phyloP scores from a whole-genome alignment of 2,888 invertebrate species.

The Atherix ibis region DNA sequence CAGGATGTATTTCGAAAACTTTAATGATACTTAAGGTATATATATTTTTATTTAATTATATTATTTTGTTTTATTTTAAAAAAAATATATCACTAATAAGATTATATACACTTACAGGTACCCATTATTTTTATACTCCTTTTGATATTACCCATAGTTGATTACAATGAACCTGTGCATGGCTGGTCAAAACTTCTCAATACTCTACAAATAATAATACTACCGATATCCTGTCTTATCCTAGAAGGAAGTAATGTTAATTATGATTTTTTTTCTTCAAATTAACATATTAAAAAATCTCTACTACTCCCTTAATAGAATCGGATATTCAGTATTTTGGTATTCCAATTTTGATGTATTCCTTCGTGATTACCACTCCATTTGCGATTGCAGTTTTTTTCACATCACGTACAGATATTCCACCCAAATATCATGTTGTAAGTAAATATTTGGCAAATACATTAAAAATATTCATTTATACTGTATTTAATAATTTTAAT shows the following conservation, averaged over 20 bases:
- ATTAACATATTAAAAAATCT: too few relatives aligned
- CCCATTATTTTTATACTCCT: constrained; percentile 37
- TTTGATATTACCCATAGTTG: constrained; percentile 40
- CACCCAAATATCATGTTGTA: constrained; percentile 18
- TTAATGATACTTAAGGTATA: constrained; percentile 9
- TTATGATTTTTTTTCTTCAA: neutral
- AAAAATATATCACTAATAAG: too few relatives aligned
- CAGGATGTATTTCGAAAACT: constrained; percentile 4
- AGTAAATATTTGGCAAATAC: constrained; percentile 5
- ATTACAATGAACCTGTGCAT: constrained; percentile 31
- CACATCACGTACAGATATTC: constrained; percentile 15
- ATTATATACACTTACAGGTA: too few relatives aligned
- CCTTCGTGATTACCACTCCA: neutral
- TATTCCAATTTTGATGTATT: constrained; percentile 1
- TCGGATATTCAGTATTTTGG: neutral
- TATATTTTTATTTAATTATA: neutral
- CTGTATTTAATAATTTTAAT: neutral
- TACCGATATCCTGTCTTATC: constrained; percentile 21
- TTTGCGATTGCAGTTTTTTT: constrained; percentile 11
- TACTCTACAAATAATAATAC: constrained; percentile 35
- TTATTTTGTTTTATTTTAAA: neutral
- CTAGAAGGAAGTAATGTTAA: too few relatives aligned
- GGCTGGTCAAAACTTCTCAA: constrained; percentile 44
- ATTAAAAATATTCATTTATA: neutral
- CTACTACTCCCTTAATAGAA: neutral